A percentile compares a stretch with the other conserved stretches of the same genome.
Evolutionary conservation across 2,113 vertebrate species (phyloP).

Genomic region (Antennarius striatus): DNA sequence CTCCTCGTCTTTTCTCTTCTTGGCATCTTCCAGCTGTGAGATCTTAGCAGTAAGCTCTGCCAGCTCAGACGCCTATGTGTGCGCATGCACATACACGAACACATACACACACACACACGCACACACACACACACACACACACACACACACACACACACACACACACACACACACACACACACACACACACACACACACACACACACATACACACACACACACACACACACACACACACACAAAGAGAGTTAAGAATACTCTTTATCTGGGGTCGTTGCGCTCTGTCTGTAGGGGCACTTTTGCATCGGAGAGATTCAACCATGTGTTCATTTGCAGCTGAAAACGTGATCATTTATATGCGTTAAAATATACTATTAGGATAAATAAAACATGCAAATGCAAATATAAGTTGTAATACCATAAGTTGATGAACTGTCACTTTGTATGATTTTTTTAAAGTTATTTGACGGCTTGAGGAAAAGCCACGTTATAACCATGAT

Average conservation of each 20-base stretch:
- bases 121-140: slow-evolving; percentile 24
- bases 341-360: no score
- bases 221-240: slow-evolving; percentile 21
- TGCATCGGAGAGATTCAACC: background rate
- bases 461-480: background rate
- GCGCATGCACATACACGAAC: slow-evolving; percentile 3
- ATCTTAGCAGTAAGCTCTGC: slow-evolving; percentile 91
- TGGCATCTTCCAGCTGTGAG: slow-evolving; percentile 89
- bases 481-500: background rate
- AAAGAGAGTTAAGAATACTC: slow-evolving; percentile 56
- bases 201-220: slow-evolving; percentile 21
- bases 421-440: background rate
- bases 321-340: background rate
- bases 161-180: slow-evolving; percentile 19
- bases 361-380: no score
- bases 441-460: background rate
- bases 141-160: background rate
- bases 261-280: slow-evolving; percentile 59
- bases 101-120: slow-evolving; percentile 23
- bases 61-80: slow-evolving; percentile 88
- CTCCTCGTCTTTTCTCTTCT: slow-evolving; percentile 92
- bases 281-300: slow-evolving; percentile 19
- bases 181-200: slow-evolving; percentile 26
- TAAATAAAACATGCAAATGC: no score
- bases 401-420: no score